Evolutionary conservation across 2,888 invertebrate genomes (phyloP), one percentile per base, ranked within the genome.

Genomic region (Scaptomyza cyrtandrae): DNA sequence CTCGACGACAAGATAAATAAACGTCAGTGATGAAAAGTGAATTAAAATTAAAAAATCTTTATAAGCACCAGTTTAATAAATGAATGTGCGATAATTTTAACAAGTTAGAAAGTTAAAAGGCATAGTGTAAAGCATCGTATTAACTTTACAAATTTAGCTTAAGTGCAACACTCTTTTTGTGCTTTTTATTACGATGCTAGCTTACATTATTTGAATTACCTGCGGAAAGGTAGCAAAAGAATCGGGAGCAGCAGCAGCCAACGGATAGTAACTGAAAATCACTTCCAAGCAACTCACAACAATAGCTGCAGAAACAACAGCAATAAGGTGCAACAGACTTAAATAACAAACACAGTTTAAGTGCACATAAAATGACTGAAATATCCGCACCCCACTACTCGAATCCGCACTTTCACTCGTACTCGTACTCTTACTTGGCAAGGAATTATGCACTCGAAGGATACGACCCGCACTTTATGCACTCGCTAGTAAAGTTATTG

Each of bases 301-400:
- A 71, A 49, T 65, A 55, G 59, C 46, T 76, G 71, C 78, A 7
- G 14, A 3, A 82, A 69, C 77, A 80, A 29, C 31, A 39, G 58
- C 43, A 46, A 50, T 19, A 10, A 37, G 37, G n/a, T 27, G 50
- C 39, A 45, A 53, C 35, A 29, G 57, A 55, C 80, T 86, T 83
- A 86, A 80, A 86, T 83, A 83, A 88, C 74, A 83, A 86, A 83
- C 80, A 71, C 66, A 86, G 67, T 80, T 88, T 88, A 86, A 83
- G 83, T 83, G 83, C 86, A 80, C 80, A 86, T 81, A 81, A 81
- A 87, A 76, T 72, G 76, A 60, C 82, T 64, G 63, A 69, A 81
- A 80, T 56, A 78, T 43, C 50, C 24, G 1, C 52, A 14, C 37
- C 55, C 43, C 31, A 35, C 53, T 27, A 19, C 41, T 45, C 24